Base-by-base conservation (phyloP, 2,888 invertebrate genomes). In the Cantharis rustica region DNA sequence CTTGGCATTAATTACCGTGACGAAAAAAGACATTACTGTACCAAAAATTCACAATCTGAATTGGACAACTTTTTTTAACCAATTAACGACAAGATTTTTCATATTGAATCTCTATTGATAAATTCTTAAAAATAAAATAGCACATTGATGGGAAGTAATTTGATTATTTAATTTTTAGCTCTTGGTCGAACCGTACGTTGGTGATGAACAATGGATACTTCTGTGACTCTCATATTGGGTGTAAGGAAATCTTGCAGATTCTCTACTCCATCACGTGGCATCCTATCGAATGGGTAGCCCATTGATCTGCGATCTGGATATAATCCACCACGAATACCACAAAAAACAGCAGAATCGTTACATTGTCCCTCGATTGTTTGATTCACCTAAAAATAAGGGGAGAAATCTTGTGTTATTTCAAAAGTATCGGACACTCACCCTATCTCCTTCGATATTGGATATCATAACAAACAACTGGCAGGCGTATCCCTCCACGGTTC, bases 231-330 rank as follows among this genome's bases (percentile, higher is more conserved):
- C 95, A 95, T 95, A 85, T 95, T 95, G 1, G 91, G 89, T 1
- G 93, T 91, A n/a, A 95, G 86, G 90, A 96, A 96, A 86, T 93
- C 92, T 0, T 86, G 81, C 66, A 95, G 87, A 0, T 89, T 90
- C 83, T 89, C 88, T 72, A 91, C 92, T 0, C 91, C 90, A 20
- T 86, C 84, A 1, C 92, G 89, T 13, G 93, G 91, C 76, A 91
- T 88, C 16, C 94, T 89, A 86, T 94, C 93, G 90, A 94, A 93
- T 13, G 96, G 96, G 89, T 90, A 96, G 66, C 96, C 96, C 96
- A 96, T 96, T 5, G 95, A 87, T 74, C 95, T 91, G 47, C 91
- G 90, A 88, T 96, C 96, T 0, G 96, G 96, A 87, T 95, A 96
- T 82, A 92, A 89, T 74, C 91, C 90, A 88, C 95, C 94, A 72